Evolutionary conservation across 2,888 invertebrate species (phyloP), one percentile per base, ranked within the genome.

Genomic region (Conus canariensis): DNA sequence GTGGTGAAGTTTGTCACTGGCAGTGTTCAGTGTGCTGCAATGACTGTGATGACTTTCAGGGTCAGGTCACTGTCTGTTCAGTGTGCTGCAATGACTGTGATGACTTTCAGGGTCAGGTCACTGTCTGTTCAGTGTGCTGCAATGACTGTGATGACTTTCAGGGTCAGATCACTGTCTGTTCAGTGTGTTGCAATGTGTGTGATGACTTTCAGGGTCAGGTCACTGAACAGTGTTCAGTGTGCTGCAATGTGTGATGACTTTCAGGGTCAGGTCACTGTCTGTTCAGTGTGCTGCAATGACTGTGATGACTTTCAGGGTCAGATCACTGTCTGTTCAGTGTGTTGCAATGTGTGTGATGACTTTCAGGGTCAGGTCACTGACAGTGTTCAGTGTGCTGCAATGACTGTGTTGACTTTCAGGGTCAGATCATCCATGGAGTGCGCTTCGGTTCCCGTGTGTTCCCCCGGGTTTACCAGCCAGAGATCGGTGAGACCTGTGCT

Each of bases 341-440:
- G 30, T 30, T 30, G 30, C 30, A 30, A 30, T 30, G 30, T 1
- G 0, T 30, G 30, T 30, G 30, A 30, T 30, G 30, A 30, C 30
- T 30, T 30, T 30, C 30, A 30, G 30, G 30, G 30, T 30, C 30
- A 30, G 30, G 30, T 30, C 30, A 30, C 30, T 30, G 30, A 2
- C 30, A 30, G 60, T 64, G 16, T 16, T 64, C 64, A 64, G 12
- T 7, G 64, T 64, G 64, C 64, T 64, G 5, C 16, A 16, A 2
- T 45, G 45, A 45, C 45, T 45, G 45, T 64, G 64, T 64, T 64
- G 64, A 64, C 64, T 14, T 64, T 10, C 91, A 95, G 95, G 96
- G 96, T 87, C 93, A 92, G 90, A 92, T 96, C 56, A 77, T 96
- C 10, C 96, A 96, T 92, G 95, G 95, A n/a, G 93, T 95, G 8